Conservation (phyloP, 2,113 vertebrate species). For the Eubucco bourcierii region DNA sequence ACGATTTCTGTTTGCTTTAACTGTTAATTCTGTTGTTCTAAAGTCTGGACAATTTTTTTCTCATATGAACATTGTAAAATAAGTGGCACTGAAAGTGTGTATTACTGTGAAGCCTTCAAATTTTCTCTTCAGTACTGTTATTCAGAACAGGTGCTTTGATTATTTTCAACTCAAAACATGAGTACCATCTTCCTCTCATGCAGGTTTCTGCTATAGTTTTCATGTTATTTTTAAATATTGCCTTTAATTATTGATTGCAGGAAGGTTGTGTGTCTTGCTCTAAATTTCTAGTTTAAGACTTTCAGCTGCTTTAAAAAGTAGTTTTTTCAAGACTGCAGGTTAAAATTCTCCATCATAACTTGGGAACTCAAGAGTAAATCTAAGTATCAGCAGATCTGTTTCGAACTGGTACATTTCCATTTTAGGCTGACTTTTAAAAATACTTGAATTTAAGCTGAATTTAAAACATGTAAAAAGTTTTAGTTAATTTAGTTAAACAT, state of each 20-base stretch:
- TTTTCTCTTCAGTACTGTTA: conserved; percentile 5
- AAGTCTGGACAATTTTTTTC: background rate
- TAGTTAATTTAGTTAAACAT: background rate
- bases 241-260: background rate
- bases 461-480: background rate
- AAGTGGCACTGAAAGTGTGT: background rate
- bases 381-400: background rate
- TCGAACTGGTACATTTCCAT: background rate
- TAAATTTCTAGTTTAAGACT: background rate
- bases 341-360: background rate
- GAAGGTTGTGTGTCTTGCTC: background rate
- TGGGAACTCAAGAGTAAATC: background rate
- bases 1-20: background rate
- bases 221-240: background rate
- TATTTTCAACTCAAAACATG: background rate
- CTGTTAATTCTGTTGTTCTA: background rate
- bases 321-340: background rate
- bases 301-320: background rate
- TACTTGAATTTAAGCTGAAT: background rate
- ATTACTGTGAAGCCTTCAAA: conserved; percentile 34
- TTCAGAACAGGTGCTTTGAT: background rate
- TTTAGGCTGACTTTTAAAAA: background rate
- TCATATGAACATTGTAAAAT: background rate
- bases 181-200: background rate
- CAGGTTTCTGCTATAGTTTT: conserved; percentile 4